These are phyloP conservation scores for Trachelus stipa DNA, from an alignment of 2,888 invertebrate species.

Conservation along the genomic window DNA sequence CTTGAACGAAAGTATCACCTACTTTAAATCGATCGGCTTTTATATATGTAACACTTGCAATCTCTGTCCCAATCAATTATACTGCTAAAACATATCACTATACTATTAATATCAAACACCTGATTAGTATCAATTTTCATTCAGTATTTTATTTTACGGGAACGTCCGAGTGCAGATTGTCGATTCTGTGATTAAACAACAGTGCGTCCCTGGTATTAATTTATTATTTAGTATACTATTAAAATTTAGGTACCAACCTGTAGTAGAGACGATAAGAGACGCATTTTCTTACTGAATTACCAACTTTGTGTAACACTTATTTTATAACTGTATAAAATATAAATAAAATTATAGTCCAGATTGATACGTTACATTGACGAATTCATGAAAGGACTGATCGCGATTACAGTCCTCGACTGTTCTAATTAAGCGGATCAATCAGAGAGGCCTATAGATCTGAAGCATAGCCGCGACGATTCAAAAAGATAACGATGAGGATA, in stretches of 20 bases:
- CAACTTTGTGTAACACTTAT: not conserved
- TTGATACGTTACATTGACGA: not conserved
- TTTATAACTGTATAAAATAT: not conserved
- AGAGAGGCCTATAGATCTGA: slow-evolving; percentile 6
- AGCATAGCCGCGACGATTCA: not conserved
- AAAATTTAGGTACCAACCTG: not conserved
- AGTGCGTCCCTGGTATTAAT: not conserved
- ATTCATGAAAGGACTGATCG: not conserved
- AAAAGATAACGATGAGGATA: slow-evolving; percentile 5
- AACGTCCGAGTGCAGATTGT: not conserved
- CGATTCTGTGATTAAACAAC: not conserved
- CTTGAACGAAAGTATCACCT: not conserved
- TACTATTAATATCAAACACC: not conserved
- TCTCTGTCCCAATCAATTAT: not conserved
- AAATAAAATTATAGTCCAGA: not conserved
- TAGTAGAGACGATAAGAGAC: not conserved
- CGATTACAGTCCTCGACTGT: not conserved
- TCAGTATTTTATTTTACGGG: not conserved
- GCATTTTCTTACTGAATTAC: not conserved
- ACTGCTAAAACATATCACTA: not conserved
- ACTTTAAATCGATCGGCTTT: not conserved
- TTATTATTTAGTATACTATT: not conserved
- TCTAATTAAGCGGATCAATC: slow-evolving; percentile 14
- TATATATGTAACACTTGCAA: not conserved
- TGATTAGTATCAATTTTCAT: not conserved